phyloP scores from a whole-genome alignment of 2,888 invertebrate species.

The Pinctada fucata region DNA sequence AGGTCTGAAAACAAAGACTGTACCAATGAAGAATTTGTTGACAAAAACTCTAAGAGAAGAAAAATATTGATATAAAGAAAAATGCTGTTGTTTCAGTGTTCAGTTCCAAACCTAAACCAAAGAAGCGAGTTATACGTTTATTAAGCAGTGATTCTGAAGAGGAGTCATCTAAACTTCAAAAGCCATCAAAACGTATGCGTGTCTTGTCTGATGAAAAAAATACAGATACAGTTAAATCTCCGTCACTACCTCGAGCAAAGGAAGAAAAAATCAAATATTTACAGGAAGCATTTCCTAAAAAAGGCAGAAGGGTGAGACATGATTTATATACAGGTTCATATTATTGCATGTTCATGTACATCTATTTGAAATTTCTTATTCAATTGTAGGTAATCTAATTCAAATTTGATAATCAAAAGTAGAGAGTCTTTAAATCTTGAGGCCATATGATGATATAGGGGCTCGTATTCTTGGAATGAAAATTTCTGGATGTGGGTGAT shows the following conservation, averaged over 20 bases:
- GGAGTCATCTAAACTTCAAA: slow-evolving; percentile 18
- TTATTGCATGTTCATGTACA: too few relatives aligned
- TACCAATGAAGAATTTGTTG: too few relatives aligned
- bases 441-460: background rate
- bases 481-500: background rate
- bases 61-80: too few relatives aligned
- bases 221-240: slow-evolving; percentile 11
- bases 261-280: slow-evolving; percentile 56
- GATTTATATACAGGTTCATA: background rate
- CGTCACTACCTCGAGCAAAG: slow-evolving; percentile 41
- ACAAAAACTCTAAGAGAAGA: too few relatives aligned
- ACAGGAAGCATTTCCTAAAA: slow-evolving; percentile 54
- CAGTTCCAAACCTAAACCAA: slow-evolving; percentile 10
- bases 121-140: slow-evolving; percentile 31
- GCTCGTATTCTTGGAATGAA: slow-evolving; percentile 4
- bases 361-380: too few relatives aligned
- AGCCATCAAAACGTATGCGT: slow-evolving; percentile 26
- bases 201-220: slow-evolving; percentile 13
- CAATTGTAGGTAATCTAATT: too few relatives aligned
- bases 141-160: slow-evolving; percentile 39
- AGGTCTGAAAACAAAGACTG: too few relatives aligned
- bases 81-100: background rate
- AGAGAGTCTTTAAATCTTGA: background rate
- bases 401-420: background rate
- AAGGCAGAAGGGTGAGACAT: slow-evolving; percentile 52